Conservation (phyloP, 2,797 vertebrate genomes). For the Acanthornis magna region DNA sequence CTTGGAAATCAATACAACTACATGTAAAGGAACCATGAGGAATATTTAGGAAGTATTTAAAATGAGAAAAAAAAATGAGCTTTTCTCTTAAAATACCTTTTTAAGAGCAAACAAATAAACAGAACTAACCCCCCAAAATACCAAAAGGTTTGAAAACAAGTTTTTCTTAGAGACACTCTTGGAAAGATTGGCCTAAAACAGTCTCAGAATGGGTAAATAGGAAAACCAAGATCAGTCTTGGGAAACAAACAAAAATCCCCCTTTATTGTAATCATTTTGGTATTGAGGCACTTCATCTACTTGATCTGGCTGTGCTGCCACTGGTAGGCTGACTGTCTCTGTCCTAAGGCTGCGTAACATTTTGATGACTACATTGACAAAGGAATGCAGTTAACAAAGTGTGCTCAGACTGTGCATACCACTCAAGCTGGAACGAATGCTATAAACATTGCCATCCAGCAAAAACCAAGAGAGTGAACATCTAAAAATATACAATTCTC, state of each 20-base stretch:
- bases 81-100: neutral
- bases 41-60: neutral
- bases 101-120: neutral
- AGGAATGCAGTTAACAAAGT: neutral
- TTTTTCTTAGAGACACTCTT: neutral
- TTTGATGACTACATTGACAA: neutral
- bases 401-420: neutral
- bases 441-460: neutral
- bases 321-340: neutral
- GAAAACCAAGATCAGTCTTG: neutral
- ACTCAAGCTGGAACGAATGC: neutral
- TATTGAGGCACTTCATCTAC: neutral
- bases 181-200: neutral
- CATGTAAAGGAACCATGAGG: neutral
- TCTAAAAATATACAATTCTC: neutral
- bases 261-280: neutral
- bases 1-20: neutral
- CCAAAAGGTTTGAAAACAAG: neutral
- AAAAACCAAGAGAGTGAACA: neutral
- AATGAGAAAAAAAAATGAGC: accelerated
- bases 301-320: neutral
- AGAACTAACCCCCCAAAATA: accelerated
- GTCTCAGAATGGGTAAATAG: neutral
- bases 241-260: accelerated
- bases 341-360: neutral